These are phyloP conservation scores for Thelaira solivaga DNA, from an alignment of 2,888 invertebrate species.

Conservation along the genomic window DNA sequence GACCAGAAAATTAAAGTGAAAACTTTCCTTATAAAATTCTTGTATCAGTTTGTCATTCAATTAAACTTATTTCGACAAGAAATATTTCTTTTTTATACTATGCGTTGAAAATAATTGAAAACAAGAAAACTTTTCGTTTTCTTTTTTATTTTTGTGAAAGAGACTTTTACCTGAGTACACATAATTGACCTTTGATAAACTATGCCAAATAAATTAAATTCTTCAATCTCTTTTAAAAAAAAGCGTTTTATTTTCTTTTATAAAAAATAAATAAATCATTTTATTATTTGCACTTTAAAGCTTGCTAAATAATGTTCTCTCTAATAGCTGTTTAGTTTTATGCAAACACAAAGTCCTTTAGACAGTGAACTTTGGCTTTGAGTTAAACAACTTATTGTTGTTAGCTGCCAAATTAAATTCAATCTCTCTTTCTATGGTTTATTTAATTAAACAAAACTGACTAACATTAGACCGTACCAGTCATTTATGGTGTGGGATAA, in stretches of 20 bases:
- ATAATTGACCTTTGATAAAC: slow-evolving; percentile 39
- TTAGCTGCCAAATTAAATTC: not conserved
- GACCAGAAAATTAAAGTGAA: not conserved
- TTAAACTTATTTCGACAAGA: slow-evolving; percentile 24
- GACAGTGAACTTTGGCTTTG: not conserved
- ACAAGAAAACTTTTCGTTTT: slow-evolving; percentile 13
- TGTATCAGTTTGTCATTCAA: slow-evolving; percentile 15
- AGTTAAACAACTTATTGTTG: not conserved
- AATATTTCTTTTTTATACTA: slow-evolving; percentile 1
- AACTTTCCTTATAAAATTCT: not conserved
- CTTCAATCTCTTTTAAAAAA: slow-evolving; percentile 3
- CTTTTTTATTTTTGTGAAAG: not conserved
- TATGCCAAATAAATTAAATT: slow-evolving; percentile 50
- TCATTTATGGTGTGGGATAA: slow-evolving; percentile 1
- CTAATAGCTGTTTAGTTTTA: not conserved
- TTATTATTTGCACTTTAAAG: slow-evolving; percentile 41
- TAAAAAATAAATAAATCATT: slow-evolving; percentile 60
- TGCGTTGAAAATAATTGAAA: not conserved
- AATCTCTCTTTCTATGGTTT: not conserved
- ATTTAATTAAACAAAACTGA: not conserved
- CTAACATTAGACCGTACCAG: not conserved
- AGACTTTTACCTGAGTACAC: slow-evolving; percentile 15
- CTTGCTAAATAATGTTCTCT: slow-evolving; percentile 45
- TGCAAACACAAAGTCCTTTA: not conserved
- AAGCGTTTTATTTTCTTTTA: too few species aligned